Evolutionary conservation across 2,113 vertebrate species (phyloP), one percentile per base, ranked within the genome.

Genomic region (Xyrauchen texanus): DNA sequence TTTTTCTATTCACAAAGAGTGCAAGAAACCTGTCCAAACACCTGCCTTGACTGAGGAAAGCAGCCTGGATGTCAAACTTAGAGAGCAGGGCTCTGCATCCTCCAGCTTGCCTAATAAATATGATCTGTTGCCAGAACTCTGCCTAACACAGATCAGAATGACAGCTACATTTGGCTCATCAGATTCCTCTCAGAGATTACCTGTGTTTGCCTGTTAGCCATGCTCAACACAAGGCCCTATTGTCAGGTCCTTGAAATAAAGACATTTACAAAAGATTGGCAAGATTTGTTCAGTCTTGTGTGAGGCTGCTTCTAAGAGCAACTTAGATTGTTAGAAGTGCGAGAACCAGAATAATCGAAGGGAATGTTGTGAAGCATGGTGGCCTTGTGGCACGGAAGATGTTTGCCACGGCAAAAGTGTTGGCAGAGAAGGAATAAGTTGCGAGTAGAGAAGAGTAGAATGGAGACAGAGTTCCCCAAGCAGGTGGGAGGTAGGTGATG

Each of bases 401-500:
- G 53, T 21, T 68, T 10, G 46, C 63, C 63, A 66, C 7, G 6
- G 44, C 44, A 47, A 13, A 60, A 45, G 85, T 80, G 68, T 79
- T 71, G 52, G 77, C 11, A 51, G 76, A 45, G 16, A 58, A 45
- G 52, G 55, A 67, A 42, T 6, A 47, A 16, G 8, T 51, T 4
- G 45, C 8, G 71, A 73, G 52, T 84, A 81, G 79, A 34, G 21
- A 34, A 34, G 21, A 66, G 62, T 64, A 79, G 87, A 85, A 83
- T 85, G 77, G 76, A 78, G 83, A 87, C 70, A 68, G 69, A 62
- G 46, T 90, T 86, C 90, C 90, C 88, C 66, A 8, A 73, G 86
- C 79, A 74, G 85, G 91, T 92, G 88, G 89, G 91, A 94, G 92
- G 92, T 93, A 93, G 93, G 82, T 88, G 85, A 89, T 55, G 86